A percentile compares a stretch with the other conserved stretches of the same genome.
Evolutionary conservation across 2,113 vertebrate genomes (phyloP).

Genomic region (Sinocyclocheilus anshuiensis): DNA sequence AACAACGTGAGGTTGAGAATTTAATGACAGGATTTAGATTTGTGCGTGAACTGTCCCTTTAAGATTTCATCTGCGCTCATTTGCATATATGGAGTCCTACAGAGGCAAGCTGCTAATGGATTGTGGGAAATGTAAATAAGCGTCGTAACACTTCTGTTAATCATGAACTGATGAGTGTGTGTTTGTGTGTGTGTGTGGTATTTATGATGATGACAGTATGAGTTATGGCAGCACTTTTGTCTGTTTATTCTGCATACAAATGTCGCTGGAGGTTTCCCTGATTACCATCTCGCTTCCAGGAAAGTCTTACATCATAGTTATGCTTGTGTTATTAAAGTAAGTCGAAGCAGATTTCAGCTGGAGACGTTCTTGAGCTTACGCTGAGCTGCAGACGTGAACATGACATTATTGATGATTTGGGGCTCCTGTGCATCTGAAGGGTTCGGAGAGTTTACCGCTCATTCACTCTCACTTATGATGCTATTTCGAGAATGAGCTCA

Average conservation of each 20-base stretch:
- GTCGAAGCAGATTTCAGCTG: background rate
- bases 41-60: background rate
- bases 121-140: constrained; percentile 5
- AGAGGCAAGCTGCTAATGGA: background rate
- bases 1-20: background rate
- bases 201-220: constrained; percentile 3
- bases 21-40: background rate
- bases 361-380: background rate
- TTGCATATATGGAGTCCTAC: background rate
- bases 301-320: background rate
- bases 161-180: background rate
- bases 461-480: background rate
- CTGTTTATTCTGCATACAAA: constrained; percentile 23
- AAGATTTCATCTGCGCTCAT: background rate
- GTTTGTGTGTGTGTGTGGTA: background rate
- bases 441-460: background rate
- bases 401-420: background rate
- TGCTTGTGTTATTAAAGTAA: background rate
- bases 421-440: background rate
- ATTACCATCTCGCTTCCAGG: background rate
- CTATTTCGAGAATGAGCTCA: background rate
- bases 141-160: background rate
- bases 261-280: background rate
- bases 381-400: background rate
- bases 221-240: constrained; percentile 19